Conservation (phyloP, 2,113 vertebrate species). For the Petaurus breviceps region DNA sequence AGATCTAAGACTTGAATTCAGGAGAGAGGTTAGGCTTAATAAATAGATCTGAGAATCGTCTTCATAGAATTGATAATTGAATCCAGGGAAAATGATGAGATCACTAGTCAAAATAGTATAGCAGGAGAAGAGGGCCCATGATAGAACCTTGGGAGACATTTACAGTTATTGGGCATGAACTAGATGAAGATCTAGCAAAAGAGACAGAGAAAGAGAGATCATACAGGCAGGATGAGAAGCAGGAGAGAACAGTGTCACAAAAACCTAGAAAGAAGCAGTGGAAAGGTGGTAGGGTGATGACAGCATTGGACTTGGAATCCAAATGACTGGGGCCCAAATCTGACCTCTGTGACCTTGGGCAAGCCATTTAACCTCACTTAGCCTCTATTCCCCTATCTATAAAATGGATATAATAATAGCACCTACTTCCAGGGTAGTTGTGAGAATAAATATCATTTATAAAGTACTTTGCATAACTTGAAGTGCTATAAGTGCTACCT, state of each 20-base stretch:
- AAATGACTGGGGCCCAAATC: background rate
- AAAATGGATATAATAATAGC: background rate
- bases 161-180: background rate
- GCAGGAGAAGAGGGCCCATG: background rate
- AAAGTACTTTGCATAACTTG: too few species aligned
- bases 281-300: background rate
- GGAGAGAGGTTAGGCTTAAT: background rate
- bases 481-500: background rate
- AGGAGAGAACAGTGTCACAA: background rate
- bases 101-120: background rate
- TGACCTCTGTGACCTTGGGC: background rate
- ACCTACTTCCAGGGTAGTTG: background rate
- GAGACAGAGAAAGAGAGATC: background rate
- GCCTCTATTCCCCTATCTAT: too few species aligned
- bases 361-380: too few species aligned
- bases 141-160: background rate
- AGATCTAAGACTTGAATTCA: background rate
- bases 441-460: background rate
- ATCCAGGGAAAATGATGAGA: accelerated
- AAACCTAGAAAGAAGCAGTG: background rate
- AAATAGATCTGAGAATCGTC: background rate
- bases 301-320: background rate
- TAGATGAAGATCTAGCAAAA: background rate
- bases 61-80: background rate
- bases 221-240: background rate